Evolutionary conservation across 2,888 invertebrate genomes (phyloP), one percentile per base, ranked within the genome.

Genomic region (Micoletzkya japonica): DNA sequence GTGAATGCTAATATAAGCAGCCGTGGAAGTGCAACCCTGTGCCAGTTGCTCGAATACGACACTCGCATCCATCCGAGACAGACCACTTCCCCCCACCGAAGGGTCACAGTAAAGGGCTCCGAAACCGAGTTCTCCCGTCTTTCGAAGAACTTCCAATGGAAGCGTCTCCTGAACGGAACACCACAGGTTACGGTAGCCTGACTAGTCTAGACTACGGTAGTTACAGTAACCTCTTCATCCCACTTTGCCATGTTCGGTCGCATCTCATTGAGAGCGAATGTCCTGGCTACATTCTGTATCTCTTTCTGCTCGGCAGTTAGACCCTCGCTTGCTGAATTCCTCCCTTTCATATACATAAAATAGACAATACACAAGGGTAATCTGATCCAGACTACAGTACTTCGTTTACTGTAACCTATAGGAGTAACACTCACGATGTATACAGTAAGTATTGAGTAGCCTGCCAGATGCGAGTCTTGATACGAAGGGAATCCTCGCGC

Each of bases 1-100:
- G 83, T 90, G 89, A 77, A 90, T 89, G 75, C 87, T 88, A 70
- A 90, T 87, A 77, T 89, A 89, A 20, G 89, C 89, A 20, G 89
- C 88, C 3, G 89, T 89, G 52, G 88, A 88, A 50, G 87, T 87
- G 85, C 89, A 89, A 20, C 89, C 89, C 70, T 86, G 86, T 0
- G 89, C 85, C 30, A 89, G 79, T n/a, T 89, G 88, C 85, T 89
- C 89, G 82, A 90, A 89, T 56, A 67, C 67, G 30, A 57, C 44
- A 37, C 26, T 34, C 14, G 67, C 56, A 39, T 67, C 57, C 0
- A 32, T 57, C 24, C 67, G 54, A 37, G 39, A 39, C 28, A 32
- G 56, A n/a, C 89, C 89, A 4, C 88, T 87, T 0, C 89, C 89
- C 30, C 89, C 89, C 85, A 80, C 86, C 54, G 88, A 86, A 58